Evolutionary conservation across 2,888 invertebrate genomes (phyloP).

Genomic region (Drosophila limbata): DNA sequence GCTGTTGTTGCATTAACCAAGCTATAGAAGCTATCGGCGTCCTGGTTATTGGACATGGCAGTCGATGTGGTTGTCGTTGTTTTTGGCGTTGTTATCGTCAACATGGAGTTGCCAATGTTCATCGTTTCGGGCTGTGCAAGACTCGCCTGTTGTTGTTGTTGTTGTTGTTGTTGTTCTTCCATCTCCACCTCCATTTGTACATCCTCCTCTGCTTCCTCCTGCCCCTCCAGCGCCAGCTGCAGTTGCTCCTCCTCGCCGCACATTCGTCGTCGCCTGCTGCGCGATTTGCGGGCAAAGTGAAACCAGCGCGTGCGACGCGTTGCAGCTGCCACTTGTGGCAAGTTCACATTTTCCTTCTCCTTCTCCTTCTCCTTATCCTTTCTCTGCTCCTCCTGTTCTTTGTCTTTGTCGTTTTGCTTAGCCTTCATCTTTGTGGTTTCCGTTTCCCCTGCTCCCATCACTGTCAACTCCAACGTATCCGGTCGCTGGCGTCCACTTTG

Average conservation of each 20-base stretch:
- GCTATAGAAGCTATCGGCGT: constrained; percentile 81
- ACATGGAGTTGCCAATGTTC: constrained; percentile 73
- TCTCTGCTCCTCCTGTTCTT: not conserved
- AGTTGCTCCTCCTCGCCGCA: constrained; percentile 45
- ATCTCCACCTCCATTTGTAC: constrained; percentile 2
- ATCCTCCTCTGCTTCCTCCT: constrained; percentile 37
- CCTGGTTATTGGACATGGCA: constrained; percentile 48
- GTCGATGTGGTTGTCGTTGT: constrained; percentile 49
- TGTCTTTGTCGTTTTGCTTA: constrained; percentile 9
- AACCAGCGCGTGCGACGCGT: constrained; percentile 64
- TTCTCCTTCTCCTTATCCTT: not conserved
- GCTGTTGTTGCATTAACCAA: constrained; percentile 31
- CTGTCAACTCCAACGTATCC: constrained; percentile 86
- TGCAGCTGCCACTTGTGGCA: constrained; percentile 1
- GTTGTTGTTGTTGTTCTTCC: constrained; percentile 1
- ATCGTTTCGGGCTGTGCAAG: constrained; percentile 76
- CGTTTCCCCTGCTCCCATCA: constrained; percentile 85
- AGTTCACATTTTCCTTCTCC: not conserved
- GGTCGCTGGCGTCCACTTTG: constrained; percentile 69
- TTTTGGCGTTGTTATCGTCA: constrained; percentile 66
- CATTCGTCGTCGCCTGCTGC: constrained; percentile 39
- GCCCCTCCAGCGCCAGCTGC: constrained; percentile 37
- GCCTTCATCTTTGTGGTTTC: constrained; percentile 37
- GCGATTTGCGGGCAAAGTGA: constrained; percentile 59
- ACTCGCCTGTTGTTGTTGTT: constrained; percentile 45